These are phyloP conservation scores for Styela clava DNA, from an alignment of 23 tunicate species.

Conservation along the genomic window DNA sequence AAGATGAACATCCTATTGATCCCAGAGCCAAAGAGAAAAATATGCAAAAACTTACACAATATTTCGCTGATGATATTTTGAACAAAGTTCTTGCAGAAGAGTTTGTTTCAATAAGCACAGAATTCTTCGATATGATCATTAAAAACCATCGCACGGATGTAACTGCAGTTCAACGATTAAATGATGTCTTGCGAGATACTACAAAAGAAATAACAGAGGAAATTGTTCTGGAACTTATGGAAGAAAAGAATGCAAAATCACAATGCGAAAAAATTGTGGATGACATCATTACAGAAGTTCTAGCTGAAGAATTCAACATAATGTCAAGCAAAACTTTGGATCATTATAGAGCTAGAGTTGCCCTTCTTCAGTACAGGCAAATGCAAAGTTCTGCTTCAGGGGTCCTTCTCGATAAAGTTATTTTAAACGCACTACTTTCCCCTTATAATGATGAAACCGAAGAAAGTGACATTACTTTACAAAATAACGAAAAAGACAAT, in stretches of 20 bases:
- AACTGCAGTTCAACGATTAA: background rate
- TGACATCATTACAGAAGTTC: background rate
- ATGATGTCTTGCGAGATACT: background rate
- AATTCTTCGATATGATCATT: background rate
- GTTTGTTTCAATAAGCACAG: background rate
- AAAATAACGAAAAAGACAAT: background rate
- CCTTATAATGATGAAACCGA: background rate
- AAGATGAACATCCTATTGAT: background rate
- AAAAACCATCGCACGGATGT: background rate
- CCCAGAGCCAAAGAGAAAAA: background rate
- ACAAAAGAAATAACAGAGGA: background rate
- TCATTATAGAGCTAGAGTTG: slow-evolving; percentile 10
- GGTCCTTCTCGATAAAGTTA: background rate
- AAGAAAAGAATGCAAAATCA: background rate
- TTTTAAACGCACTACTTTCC: background rate
- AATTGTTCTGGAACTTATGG: background rate
- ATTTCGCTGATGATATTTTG: background rate
- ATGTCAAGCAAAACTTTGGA: background rate
- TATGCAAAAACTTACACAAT: background rate
- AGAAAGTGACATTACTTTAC: background rate
- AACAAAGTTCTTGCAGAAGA: background rate
- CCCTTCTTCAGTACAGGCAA: slow-evolving; percentile 7
- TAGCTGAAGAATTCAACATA: background rate
- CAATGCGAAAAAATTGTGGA: background rate
- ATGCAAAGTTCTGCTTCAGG: slow-evolving; percentile 1